phyloP scores from a whole-genome alignment of 2,113 vertebrate species.

The Cottus gobio region DNA sequence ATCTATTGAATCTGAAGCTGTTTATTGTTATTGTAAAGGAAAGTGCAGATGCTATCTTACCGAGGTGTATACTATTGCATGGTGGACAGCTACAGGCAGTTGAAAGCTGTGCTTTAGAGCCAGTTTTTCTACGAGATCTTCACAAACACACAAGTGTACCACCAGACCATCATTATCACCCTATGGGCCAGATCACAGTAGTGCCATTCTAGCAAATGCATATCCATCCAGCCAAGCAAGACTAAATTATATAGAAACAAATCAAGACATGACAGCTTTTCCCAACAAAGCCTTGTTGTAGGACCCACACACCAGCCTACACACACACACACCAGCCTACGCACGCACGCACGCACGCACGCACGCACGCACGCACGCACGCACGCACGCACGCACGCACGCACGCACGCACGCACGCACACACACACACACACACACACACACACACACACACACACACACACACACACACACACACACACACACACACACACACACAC shows the following conservation, averaged over 20 bases:
- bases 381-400: too few relatives aligned
- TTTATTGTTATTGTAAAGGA: background rate
- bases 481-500: conserved; percentile 7
- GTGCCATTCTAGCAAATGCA: conserved; percentile 28
- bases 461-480: background rate
- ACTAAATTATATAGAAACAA: conserved; percentile 48
- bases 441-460: conserved; percentile 1
- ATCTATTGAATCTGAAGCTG: background rate
- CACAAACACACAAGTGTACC: conserved; percentile 17
- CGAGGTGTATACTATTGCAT: background rate
- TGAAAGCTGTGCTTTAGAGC: background rate
- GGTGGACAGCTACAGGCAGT: background rate
- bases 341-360: background rate
- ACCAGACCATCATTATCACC: background rate
- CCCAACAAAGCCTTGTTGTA: conserved; percentile 23
- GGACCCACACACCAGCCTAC: conserved; percentile 4
- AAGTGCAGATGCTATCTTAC: conserved; percentile 9
- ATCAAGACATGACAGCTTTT: conserved; percentile 47
- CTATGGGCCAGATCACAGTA: conserved; percentile 8
- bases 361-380: too few relatives aligned
- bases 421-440: conserved; percentile 3
- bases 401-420: too few relatives aligned
- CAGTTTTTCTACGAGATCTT: background rate
- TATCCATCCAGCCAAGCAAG: conserved; percentile 6
- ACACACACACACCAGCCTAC: background rate